Evolutionary conservation across 2,888 invertebrate genomes (phyloP).

Genomic region (Agrotis exclamationis): DNA sequence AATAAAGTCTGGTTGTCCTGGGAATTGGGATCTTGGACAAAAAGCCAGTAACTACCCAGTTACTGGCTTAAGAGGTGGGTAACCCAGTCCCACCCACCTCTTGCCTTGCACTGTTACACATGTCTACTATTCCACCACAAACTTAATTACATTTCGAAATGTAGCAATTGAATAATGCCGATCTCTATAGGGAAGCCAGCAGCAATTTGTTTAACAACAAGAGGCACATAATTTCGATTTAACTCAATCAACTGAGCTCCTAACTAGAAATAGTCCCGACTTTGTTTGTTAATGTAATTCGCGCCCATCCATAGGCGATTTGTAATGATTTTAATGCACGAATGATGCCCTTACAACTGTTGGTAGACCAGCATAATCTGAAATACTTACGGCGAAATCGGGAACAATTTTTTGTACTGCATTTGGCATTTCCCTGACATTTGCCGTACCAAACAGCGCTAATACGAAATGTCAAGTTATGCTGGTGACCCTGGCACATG

Average conservation of each 20-base stretch:
- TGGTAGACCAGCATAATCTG: constrained; percentile 11
- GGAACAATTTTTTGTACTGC: constrained; percentile 8
- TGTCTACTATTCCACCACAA: constrained; percentile 39
- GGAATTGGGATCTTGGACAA: too few species aligned
- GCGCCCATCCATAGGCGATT: constrained; percentile 83
- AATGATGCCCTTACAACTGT: constrained; percentile 70
- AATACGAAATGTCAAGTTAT: constrained; percentile 37
- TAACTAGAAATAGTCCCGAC: constrained; percentile 78
- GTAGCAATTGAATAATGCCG: constrained; percentile 63
- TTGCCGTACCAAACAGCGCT: constrained; percentile 42
- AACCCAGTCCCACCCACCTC: too few species aligned
- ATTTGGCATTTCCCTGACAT: constrained; percentile 32
- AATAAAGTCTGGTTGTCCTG: too few species aligned
- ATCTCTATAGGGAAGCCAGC: constrained; percentile 34
- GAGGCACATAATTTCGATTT: constrained; percentile 85
- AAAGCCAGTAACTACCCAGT: too few species aligned
- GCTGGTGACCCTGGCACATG: constrained; percentile 45
- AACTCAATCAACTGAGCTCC: constrained; percentile 82
- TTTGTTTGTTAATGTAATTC: constrained; percentile 83
- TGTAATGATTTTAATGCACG: constrained; percentile 87
- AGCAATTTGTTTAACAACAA: constrained; percentile 79
- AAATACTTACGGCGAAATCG: constrained; percentile 12
- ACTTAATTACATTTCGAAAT: constrained; percentile 67
- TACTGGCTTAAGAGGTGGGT: too few species aligned
- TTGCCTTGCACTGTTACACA: too few species aligned